Conservation (phyloP, 1,140 invertebrate genomes). For the Magallana angulata region DNA sequence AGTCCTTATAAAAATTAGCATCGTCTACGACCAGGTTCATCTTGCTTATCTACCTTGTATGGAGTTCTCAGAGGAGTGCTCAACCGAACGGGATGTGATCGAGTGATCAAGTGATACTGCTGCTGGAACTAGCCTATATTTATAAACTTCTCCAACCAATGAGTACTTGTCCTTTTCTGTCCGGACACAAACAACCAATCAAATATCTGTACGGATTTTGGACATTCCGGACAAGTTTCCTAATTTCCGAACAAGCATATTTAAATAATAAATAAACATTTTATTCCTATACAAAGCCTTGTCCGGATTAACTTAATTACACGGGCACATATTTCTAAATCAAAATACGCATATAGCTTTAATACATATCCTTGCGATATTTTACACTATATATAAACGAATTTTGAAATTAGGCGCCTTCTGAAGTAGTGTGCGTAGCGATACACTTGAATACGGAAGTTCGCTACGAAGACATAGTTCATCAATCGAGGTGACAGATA, state of each 20-base stretch:
- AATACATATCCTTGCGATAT: not conserved
- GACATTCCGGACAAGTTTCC: too few species aligned
- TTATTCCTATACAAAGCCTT: not conserved
- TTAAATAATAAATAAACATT: not conserved
- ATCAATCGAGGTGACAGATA: not conserved
- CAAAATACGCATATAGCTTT: not conserved
- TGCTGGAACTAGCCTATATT: not conserved
- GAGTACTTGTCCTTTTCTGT: not conserved
- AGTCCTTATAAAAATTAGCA: conserved; percentile 6
- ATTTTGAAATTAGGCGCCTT: not conserved
- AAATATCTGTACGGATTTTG: not conserved
- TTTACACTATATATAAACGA: not conserved
- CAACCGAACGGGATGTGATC: not conserved
- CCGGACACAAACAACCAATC: not conserved
- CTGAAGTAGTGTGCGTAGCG: not conserved
- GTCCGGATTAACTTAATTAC: too few species aligned
- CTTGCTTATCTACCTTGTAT: not conserved
- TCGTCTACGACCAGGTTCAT: not conserved
- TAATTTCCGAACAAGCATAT: not conserved
- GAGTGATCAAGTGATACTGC: not conserved
- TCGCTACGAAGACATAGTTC: not conserved
- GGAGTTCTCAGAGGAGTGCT: too few species aligned
- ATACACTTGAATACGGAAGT: not conserved
- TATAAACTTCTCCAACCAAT: not conserved
- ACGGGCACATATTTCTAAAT: too few species aligned